These are phyloP conservation scores for Epizoanthus ramosus DNA, from an alignment of 92 coral and sea anemone genomes.

Conservation along the genomic window DNA sequence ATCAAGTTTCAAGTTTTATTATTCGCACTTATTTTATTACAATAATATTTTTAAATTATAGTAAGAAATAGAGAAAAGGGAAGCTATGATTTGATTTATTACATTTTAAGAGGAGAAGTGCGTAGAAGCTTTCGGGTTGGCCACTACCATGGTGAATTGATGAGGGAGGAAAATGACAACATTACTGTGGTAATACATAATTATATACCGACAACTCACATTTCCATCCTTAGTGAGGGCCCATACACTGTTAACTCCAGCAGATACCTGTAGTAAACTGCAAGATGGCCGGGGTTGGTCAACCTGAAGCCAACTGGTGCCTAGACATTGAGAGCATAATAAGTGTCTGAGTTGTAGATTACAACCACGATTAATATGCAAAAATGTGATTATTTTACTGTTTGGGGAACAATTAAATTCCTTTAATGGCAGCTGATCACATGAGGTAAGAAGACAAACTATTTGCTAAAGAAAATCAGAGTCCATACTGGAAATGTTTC, in stretches of 20 bases:
- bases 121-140: no score
- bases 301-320: constrained; percentile 81
- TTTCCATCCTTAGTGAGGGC: constrained; percentile 93
- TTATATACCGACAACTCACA: constrained; percentile 42
- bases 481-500: no score
- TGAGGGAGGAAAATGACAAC: no score
- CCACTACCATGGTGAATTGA: no score
- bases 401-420: background rate
- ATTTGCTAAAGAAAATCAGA: no score
- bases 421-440: background rate
- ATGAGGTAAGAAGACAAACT: background rate
- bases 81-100: no score
- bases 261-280: constrained; percentile 81
- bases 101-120: no score
- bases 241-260: constrained; percentile 90
- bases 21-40: no score
- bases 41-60: no score
- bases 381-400: background rate
- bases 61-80: no score
- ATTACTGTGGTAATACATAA: background rate
- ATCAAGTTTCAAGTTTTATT: no score
- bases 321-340: constrained; percentile 35
- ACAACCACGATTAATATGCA: background rate
- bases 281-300: constrained; percentile 64
- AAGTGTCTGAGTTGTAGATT: background rate